Conservation (phyloP, 2,888 invertebrate genomes). For the Phalera bucephala region DNA sequence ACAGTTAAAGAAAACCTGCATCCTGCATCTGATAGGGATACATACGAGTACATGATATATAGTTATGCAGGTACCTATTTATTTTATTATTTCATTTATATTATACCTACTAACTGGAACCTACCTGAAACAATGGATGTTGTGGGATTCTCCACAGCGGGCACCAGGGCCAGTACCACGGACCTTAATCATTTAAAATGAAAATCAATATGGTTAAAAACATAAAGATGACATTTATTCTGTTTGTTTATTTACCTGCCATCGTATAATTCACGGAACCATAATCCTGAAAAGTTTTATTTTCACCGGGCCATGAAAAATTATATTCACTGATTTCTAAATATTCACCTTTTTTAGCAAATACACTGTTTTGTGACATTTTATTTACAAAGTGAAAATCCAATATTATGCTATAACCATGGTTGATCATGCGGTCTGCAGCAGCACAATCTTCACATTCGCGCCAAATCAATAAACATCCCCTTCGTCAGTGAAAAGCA, state of each 20-base stretch:
- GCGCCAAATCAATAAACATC: conserved; percentile 33
- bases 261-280: conserved; percentile 73
- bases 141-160: conserved; percentile 89
- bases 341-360: conserved; percentile 54
- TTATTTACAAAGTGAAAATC: conserved; percentile 3
- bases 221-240: neutral
- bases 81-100: no score
- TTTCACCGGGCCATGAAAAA: conserved; percentile 78
- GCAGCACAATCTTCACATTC: conserved; percentile 7
- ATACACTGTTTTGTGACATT: conserved; percentile 47
- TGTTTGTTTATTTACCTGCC: conserved; percentile 54
- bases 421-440: conserved; percentile 2
- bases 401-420: neutral
- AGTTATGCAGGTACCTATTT: no score
- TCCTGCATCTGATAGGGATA: no score
- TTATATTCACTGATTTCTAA: conserved; percentile 73
- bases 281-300: conserved; percentile 60
- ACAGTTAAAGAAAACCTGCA: no score
- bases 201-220: neutral
- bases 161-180: conserved; percentile 87
- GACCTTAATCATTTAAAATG: conserved; percentile 51
- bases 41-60: no score
- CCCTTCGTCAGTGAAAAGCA: conserved; percentile 5
- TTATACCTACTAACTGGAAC: no score
- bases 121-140: conserved; percentile 84